phyloP scores from a whole-genome alignment of 2,888 invertebrate species.

The Sipunculus nudus region DNA sequence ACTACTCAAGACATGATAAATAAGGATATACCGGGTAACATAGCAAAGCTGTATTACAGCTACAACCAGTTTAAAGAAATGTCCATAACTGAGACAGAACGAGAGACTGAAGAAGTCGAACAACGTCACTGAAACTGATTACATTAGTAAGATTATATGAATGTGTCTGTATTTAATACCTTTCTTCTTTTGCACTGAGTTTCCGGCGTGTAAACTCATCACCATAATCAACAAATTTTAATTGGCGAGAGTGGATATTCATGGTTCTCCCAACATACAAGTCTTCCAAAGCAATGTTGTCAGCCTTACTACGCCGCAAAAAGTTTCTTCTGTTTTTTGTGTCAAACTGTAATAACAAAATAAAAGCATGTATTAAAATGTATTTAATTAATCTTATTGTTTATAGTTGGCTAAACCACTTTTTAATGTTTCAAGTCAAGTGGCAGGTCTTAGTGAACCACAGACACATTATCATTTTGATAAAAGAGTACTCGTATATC shows the following conservation, averaged over 20 bases:
- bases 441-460: too few species aligned
- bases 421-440: neutral
- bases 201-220: slow-evolving; percentile 65
- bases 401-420: neutral
- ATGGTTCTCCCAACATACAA: slow-evolving; percentile 67
- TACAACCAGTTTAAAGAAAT: too few species aligned
- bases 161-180: slow-evolving; percentile 48
- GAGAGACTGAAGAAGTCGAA: too few species aligned
- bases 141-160: too few species aligned
- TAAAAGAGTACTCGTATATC: too few species aligned
- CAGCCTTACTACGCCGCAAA: slow-evolving; percentile 63
- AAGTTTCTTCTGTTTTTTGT: slow-evolving; percentile 66
- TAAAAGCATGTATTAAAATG: neutral
- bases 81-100: too few species aligned
- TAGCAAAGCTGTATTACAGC: too few species aligned
- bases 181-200: slow-evolving; percentile 62
- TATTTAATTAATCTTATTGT: neutral
- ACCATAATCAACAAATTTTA: slow-evolving; percentile 66
- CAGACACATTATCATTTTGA: too few species aligned
- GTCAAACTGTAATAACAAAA: slow-evolving; percentile 64
- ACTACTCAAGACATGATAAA: too few species aligned
- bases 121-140: too few species aligned
- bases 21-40: too few species aligned
- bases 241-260: slow-evolving; percentile 65
- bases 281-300: slow-evolving; percentile 58